Evolutionary conservation across 2,888 invertebrate species (phyloP), one percentile per base, ranked within the genome.

Genomic region (Agriopis leucophaearia): DNA sequence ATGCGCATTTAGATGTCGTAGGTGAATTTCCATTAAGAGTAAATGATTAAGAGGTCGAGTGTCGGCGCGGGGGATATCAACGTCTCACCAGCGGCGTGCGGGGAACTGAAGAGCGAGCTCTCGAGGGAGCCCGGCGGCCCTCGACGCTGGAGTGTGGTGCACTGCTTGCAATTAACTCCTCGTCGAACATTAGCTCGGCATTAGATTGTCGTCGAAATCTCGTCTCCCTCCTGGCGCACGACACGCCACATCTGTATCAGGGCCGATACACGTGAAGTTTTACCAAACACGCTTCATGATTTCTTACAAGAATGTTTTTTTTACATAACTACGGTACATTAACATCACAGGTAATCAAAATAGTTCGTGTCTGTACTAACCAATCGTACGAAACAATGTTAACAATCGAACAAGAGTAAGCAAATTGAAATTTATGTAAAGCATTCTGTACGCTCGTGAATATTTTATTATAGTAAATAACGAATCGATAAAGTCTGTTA

Each of bases 121-220:
- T 82, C 84, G 70, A 72, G 92, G 91, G 88, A 88, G 78, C 57
- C 78, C 69, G 76, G 70, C 75, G 77, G 76, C 82, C 85, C 87
- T 83, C 74, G 83, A 78, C 82, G 83, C 81, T 80, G 74, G 84
- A 88, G 87, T 90, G 89, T 84, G 88, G 85, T 88, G 87, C 91
- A 85, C 79, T 85, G 90, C 88, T 91, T 88, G 86, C 91, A 92
- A 92, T 93, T 93, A 93, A 91, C 91, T 91, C 86, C 89, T 84
- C 86, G 88, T 89, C 81, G 82, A 81, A 82, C 85, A 90, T 92
- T 91, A 91, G 89, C 88, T 88, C 80, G 79, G 85, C 85, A 90
- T 91, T 89, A 91, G 86, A 78, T 77, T 71, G 74, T 78, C 74
- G 74, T 71, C 73, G 74, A 62, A 72, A 69, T 18, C 74, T 75